Evolutionary conservation across 2,888 invertebrate species (phyloP).

Genomic region (Philonicus albiceps): DNA sequence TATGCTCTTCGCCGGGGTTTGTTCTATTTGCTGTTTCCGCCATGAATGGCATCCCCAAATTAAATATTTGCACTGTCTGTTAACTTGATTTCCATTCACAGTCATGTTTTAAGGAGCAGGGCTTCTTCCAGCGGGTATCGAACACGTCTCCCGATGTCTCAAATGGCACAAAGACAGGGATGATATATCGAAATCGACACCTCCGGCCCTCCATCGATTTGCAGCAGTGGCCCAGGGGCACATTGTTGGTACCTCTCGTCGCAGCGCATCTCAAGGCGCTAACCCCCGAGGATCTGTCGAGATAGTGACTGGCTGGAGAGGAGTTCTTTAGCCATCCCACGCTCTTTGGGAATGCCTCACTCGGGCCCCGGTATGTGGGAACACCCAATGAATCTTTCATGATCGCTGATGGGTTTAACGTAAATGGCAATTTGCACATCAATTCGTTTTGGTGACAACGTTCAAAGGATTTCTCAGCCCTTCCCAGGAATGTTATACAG

Average conservation of each 20-base stretch:
- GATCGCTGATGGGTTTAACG: constrained; percentile 45
- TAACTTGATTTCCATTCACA: constrained; percentile 44
- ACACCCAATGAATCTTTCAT: constrained; percentile 44
- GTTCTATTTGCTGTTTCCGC: constrained; percentile 39
- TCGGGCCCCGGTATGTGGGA: constrained; percentile 1
- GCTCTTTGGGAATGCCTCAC: constrained; percentile 10
- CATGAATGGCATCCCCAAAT: constrained; percentile 42
- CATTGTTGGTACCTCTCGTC: neutral
- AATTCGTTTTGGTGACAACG: constrained; percentile 40
- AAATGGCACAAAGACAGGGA: neutral
- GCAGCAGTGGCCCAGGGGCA: neutral
- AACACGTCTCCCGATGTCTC: neutral
- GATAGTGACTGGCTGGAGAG: constrained; percentile 22
- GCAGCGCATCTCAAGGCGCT: constrained; percentile 15
- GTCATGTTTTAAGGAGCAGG: neutral
- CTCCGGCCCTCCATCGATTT: constrained; percentile 12
- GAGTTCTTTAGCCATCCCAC: constrained; percentile 35
- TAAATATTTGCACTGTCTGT: constrained; percentile 46
- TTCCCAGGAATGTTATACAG: constrained; percentile 3
- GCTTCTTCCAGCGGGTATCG: neutral
- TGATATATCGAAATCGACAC: constrained; percentile 41
- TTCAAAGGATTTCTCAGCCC: constrained; percentile 40
- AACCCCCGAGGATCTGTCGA: constrained; percentile 6
- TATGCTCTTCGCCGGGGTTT: constrained; percentile 10
- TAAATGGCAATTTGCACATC: constrained; percentile 48